phyloP scores from a whole-genome alignment of 2,113 vertebrate genomes.

The Elgaria multicarinata region DNA sequence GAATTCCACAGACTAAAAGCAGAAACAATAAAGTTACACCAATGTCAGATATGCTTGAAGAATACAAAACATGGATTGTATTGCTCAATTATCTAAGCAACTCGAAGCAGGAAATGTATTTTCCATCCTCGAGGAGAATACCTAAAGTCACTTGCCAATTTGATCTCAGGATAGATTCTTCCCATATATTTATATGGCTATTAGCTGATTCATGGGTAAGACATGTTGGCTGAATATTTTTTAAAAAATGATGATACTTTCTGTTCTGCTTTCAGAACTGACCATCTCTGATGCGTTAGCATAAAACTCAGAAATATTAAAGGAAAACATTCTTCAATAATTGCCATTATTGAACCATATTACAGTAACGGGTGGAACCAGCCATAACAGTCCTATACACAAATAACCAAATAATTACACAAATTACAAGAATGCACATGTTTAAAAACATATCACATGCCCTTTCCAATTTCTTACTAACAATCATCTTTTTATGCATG shows the following conservation, averaged over 20 bases:
- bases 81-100: neutral
- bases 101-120: neutral
- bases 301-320: neutral
- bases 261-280: neutral
- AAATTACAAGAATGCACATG: slow-evolving; percentile 16
- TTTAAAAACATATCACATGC: slow-evolving; percentile 41
- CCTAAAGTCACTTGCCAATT: neutral
- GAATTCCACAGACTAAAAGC: neutral
- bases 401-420: slow-evolving; percentile 7
- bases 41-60: neutral
- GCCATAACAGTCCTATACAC: neutral
- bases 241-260: neutral
- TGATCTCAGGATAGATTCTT: neutral
- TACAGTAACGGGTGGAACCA: neutral
- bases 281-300: slow-evolving; percentile 1
- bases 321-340: neutral
- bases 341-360: slow-evolving; percentile 7
- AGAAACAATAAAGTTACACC: neutral
- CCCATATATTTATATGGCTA: neutral
- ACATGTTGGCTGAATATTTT: neutral
- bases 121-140: neutral
- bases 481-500: slow-evolving; percentile 69
- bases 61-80: neutral
- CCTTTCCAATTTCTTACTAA: slow-evolving; percentile 47
- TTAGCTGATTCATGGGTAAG: neutral